phyloP scores from a whole-genome alignment of 2,797 vertebrate species.

The Muscicapa comitata region DNA sequence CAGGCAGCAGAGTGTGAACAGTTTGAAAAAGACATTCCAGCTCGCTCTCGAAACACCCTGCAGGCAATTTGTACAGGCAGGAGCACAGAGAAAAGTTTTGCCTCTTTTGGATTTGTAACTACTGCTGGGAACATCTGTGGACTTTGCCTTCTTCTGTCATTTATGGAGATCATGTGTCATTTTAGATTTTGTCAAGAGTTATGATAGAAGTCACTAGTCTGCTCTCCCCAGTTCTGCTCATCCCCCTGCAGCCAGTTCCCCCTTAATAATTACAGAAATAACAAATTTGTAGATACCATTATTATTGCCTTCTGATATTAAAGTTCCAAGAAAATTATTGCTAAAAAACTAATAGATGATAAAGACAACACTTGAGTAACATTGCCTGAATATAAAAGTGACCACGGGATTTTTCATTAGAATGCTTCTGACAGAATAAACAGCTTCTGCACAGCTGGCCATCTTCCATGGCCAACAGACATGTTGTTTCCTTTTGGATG shows the following conservation, averaged over 20 bases:
- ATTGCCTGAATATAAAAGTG: background rate
- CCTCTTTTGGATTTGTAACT: conserved; percentile 37
- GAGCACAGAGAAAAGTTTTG: conserved; percentile 45
- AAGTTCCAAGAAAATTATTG: background rate
- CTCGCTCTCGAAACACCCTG: conserved; percentile 24
- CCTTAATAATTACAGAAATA: background rate
- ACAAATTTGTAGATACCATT: background rate
- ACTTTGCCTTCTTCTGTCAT: conserved; percentile 20
- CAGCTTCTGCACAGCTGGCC: background rate
- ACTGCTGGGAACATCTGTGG: conserved; percentile 45
- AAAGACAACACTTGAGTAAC: background rate
- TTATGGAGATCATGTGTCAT: conserved; percentile 25
- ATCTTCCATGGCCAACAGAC: background rate
- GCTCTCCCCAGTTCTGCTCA: background rate
- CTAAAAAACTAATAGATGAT: background rate
- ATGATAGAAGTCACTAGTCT: background rate
- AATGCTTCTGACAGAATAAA: background rate
- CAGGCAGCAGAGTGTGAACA: conserved; percentile 10
- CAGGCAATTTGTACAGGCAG: conserved; percentile 52
- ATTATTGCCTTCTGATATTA: background rate
- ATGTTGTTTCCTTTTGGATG: background rate
- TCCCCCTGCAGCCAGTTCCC: background rate
- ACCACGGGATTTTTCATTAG: background rate
- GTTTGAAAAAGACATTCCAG: conserved; percentile 54
- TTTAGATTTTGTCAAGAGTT: conserved; percentile 45